Evolutionary conservation across 2,888 invertebrate species (phyloP).

Genomic region (Scaptomyza reducta): DNA sequence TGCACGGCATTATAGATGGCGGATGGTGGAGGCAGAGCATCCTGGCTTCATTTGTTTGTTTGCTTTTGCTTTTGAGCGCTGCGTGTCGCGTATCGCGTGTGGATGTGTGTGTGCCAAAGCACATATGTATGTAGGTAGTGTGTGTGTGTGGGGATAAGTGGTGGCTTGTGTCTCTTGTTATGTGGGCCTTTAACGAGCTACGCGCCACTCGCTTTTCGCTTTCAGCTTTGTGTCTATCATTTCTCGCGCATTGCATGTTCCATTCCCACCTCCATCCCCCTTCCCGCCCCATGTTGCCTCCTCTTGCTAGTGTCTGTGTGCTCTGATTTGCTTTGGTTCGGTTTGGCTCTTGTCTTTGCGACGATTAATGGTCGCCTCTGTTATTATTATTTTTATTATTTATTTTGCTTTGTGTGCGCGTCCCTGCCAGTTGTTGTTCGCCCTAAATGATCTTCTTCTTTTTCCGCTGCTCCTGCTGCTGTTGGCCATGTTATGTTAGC

Average conservation of each 20-base stretch:
- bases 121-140: background rate
- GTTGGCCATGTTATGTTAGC: constrained; percentile 15
- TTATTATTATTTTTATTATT: constrained; percentile 76
- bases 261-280: background rate
- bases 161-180: constrained; percentile 53
- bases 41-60: constrained; percentile 63
- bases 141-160: constrained; percentile 1
- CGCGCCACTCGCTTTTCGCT: constrained; percentile 22
- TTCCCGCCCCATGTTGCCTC: background rate
- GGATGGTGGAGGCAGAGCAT: constrained; percentile 21
- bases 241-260: constrained; percentile 23
- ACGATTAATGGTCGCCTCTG: constrained; percentile 73
- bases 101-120: constrained; percentile 33
- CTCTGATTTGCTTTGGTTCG: constrained; percentile 32
- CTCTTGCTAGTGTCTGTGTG: constrained; percentile 48
- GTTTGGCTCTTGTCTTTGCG: constrained; percentile 65
- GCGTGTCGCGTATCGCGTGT: constrained; percentile 47
- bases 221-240: constrained; percentile 50
- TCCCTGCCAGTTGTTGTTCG: constrained; percentile 57
- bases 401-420: constrained; percentile 66
- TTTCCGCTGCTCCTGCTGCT: background rate
- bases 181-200: constrained; percentile 69
- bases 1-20: constrained; percentile 23
- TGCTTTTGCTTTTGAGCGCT: constrained; percentile 37
- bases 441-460: constrained; percentile 31